Evolutionary conservation across 2,113 vertebrate species (phyloP), one percentile per base, ranked within the genome.

Genomic region (Ptilonorhynchus violaceus): DNA sequence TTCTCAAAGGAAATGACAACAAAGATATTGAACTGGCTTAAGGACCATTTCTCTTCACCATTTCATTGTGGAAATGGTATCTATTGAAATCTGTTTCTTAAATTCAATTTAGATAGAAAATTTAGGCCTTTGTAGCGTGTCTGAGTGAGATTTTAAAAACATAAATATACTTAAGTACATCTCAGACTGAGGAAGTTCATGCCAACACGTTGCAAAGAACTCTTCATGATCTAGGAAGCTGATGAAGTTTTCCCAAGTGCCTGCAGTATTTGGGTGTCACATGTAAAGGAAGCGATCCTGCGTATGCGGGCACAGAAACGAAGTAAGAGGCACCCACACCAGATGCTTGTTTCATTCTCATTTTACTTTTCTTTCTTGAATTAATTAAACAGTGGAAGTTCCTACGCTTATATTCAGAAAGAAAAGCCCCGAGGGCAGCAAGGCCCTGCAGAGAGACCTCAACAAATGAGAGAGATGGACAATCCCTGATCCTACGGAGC

Each of bases 401-500:
- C 67, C 23, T 39, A 28, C 9, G 7, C 15, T 88, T 78, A 21
- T 25, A 16, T 15, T 77, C 41, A 33, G 27, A 75, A n/a, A 72
- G 3, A 62, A 53, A 5, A 37, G 31, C 58, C 47, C 25, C 0
- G 8, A 53, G 14, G 58, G 39, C 27, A 73, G 17, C 44, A 13
- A 46, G 33, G 21, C 10, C 16, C 25, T 62, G 47, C 46, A 62
- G 67, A 62, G 67, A 62, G 12, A 70, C 46, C 37, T 25, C 0
- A 1, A 17, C 21, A 44, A 24, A 31, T 44, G 1, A 20, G 21
- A 70, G 64, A 35, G 15, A 35, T 31, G 67, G 33, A 31, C 11
- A 11, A 19, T n/a, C 46, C 35, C 20, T 3, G 9, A 2, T 2
- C 15, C 12, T 13, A 1, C 2, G 31, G 31, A 12, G 13, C 19